Percentiles rank a stretch among this genome's conserved stretches.
phyloP scores from a whole-genome alignment of 2,113 vertebrate species.

The Amazona guildingii region DNA sequence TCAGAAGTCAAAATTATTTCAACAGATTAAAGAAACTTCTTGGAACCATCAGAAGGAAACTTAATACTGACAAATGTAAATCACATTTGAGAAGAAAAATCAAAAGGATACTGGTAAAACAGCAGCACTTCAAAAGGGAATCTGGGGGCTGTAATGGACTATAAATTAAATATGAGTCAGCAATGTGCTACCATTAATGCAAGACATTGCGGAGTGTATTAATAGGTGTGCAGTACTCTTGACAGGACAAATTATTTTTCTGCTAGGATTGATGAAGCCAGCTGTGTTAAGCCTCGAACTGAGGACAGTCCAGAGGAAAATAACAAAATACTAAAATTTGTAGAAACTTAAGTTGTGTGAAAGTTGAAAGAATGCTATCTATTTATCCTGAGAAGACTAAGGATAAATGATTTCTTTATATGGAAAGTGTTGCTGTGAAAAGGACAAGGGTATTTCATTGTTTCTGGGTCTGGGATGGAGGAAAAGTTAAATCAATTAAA shows the following conservation, averaged over 20 bases:
- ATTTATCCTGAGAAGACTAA: not conserved
- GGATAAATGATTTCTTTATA: not conserved
- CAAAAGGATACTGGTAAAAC: not conserved
- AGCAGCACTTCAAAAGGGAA: not conserved
- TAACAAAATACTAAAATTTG: not conserved
- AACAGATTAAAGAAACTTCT: not conserved
- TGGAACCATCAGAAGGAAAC: not conserved
- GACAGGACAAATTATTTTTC: not conserved
- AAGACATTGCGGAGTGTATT: not conserved
- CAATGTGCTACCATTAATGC: not conserved
- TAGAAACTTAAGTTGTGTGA: not conserved
- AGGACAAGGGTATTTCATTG: not conserved
- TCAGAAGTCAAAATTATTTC: not conserved
- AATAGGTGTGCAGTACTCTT: not conserved
- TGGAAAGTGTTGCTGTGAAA: not conserved
- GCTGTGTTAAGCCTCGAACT: not conserved
- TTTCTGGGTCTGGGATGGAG: not conserved
- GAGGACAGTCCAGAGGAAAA: not conserved
- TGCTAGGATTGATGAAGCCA: not conserved
- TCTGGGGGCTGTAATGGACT: not conserved
- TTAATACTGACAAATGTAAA: not conserved
- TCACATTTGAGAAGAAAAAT: not conserved
- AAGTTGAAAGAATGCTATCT: not conserved
- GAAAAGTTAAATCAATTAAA: not conserved
- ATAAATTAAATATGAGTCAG: constrained; percentile 43